Base-by-base conservation (phyloP, 2,113 vertebrate genomes). In the Vulpes vulpes region DNA sequence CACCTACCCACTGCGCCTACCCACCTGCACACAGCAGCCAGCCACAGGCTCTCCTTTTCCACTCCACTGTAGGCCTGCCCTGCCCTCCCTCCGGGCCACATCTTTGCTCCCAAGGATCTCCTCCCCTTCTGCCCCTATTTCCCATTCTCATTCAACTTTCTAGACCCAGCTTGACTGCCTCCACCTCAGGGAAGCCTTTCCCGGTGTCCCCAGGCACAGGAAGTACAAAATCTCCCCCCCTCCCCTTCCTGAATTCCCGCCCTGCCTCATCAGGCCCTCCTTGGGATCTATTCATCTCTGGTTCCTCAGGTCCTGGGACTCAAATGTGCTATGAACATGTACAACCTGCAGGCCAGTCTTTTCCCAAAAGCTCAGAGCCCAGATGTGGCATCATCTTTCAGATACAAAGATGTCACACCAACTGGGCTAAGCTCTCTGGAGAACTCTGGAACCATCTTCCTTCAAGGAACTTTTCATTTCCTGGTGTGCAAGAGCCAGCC, bases 121-220 rank as follows among this genome's bases (percentile, higher is more conserved):
- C 43, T 74, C 49, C 30, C 8, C 25, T 69, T 57, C 53, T 16
- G 12, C 12, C 53, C n/a, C 65, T 32, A 57, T 12, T 62, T 43
- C 91, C 43, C 35, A 55, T 43, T 95, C 59, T n/a, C 53, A 57
- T 22, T 85, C 49, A 25, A 62, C 19, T 85, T 96, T 73, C 23
- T 89, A 80, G 38, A 55, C n/a, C 32, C 82, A 85, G 49, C 8
- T 76, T 25, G 60, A 62, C 23, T 8, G n/a, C 22, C 65, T 43
- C 88, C 43, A 81, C 25, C 8, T 17, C 30, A 59, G 71, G 69
- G 59, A 74, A 74, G 11, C n/a, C 35, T 78, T 76, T 74, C 51
- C 16, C 73, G 27, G 16, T 20, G 49, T 85, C 32, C 67, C 62
- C 25, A 65, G 53, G 82, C 32, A 64, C 16, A 65, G 78, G 80